Evolutionary conservation across 2,113 vertebrate genomes (phyloP), one percentile per base, ranked within the genome.

Genomic region (Peromyscus maniculatus): DNA sequence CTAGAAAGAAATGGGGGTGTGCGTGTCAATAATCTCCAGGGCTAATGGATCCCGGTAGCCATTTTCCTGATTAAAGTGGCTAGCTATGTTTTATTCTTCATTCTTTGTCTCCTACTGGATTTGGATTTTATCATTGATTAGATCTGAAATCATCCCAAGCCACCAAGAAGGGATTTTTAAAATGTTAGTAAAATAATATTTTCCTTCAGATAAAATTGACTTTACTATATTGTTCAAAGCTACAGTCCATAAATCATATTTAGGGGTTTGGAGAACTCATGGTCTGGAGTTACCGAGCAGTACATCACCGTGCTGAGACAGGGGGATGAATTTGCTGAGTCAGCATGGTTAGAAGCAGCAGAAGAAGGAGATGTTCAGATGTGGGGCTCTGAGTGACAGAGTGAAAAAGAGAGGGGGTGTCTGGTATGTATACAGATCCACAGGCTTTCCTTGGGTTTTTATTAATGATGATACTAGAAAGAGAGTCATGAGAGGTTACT

Each of bases 91-190:
- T n/a, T 66, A 59, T 78, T 66, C 59, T 66, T 64, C 59, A 71
- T 52, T 74, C 67, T 96, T 79, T 88, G 57, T 93, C 78, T 92
- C 64, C 72, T 97, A 33, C 72, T 31, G 62, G 49, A 84, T 33
- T 82, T 95, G 57, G 31, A 96, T 91, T 91, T 91, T 96, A 78
- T 94, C 71, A 88, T 46, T 52, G 74, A 97, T 95, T 91, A 91
- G 67, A 49, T 59, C 92, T 78, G 94, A 84, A 93, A 91, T 95
- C 83, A 93, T 80, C 75, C 77, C 66, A 57, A 89, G 49, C 62
- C 28, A 46, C 49, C 22, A 26, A 74, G 72, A 87, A 96, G 89
- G 75, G 19, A 71, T 62, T 91, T 84, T 62, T 39, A 9, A 94
- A 96, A 69, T 55, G 86, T 74, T 92, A 94, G 64, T 74, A 93